Base-by-base conservation (phyloP, 2,888 invertebrate genomes). In the Galeopsomyia nigrocyanea region DNA sequence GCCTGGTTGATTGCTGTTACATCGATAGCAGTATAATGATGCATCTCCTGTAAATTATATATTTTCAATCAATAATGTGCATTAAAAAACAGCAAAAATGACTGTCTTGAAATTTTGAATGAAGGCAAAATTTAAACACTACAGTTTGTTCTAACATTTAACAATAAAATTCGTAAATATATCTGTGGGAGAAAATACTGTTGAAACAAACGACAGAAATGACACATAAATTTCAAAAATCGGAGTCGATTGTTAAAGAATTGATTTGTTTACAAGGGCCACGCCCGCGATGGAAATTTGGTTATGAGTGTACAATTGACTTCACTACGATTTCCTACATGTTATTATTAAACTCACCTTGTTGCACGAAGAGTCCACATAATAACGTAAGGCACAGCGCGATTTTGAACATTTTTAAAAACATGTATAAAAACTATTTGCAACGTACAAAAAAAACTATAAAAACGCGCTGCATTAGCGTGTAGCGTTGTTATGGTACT, bases 1-100 rank as follows among this genome's bases (percentile, higher is more conserved):
- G 2, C 97, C 97, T 21, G 96, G 96, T 64, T 94, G 94, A 9
- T 95, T 95, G 9, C 95, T 93, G 19, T 94, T 94, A 84, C 97
- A 97, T 82, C 93, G 92, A 82, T 96, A 97, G 85, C 97, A 97
- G 91, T 95, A 95, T 81, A 95, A 88, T 51, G 91, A 90, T 60
- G 88, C 82, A 79, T 89, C 92, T 92, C 70, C 58, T 80, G 79
- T 50, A 3, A 67, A 73, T 64, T 39, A 61, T 47, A 26, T 17
- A 53, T 19, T 9, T 2, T 7, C 17, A 17, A 51, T 51, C 53
- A 26, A n/a, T n/a, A 19, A 19, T 13, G 53, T 53, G 9, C 7
- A 17, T 17, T 19, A n/a, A 22, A 21, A 51, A n/a, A 60, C 16
- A 50, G 16, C 17, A 51, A 17, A 10, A 63, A 51, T 51, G 3